Evolutionary conservation across 2,797 vertebrate genomes (phyloP), one percentile per base, ranked within the genome.

Genomic region (Sparus aurata): DNA sequence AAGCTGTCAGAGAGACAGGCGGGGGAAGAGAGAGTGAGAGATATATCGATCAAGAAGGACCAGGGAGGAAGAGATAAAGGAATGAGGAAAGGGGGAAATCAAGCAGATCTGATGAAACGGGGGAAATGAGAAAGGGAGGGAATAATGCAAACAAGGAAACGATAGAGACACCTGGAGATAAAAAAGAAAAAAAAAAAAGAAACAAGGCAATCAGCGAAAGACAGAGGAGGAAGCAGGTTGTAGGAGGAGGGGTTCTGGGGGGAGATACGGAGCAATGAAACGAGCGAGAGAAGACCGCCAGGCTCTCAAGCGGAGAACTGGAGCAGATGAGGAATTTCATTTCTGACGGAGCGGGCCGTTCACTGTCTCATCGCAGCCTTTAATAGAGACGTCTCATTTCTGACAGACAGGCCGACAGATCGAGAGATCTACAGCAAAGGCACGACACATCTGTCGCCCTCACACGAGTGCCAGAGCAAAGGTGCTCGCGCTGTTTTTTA

Each of bases 241-340:
- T 34, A 38, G 70, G 73, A 82, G 70, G 83, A 63, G 77, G 71
- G 53, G 83, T 47, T 75, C 55, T 46, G 22, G 20, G 54, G 63
- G 55, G 64, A 74, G 84, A 73, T 69, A 53, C 16, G 49, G 54
- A 63, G 71, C 71, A 69, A 74, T 75, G 75, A 74, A 82, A 75
- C 2, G 47, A 74, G 70, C 50, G 1, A 23, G 52, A 52, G 69
- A 20, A 50, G 52, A 76, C 58, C 5, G 71, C 63, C 62, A 78
- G 70, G 85, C 87, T 85, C 73, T 87, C 66, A 79, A 83, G 73
- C 59, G 17, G 47, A 82, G 72, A 87, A 77, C 20, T 60, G 68
- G 43, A 66, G 73, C 82, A 87, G 74, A 88, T 89, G 85, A 87
- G 73, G 59, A 85, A 87, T 90, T 82, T 86, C 60, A 83, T 88